A percentile compares a stretch with the other conserved stretches of the same genome.
These are phyloP conservation scores for Ondatra zibethicus DNA, from an alignment of 2,113 vertebrate species.

Conservation along the genomic window DNA sequence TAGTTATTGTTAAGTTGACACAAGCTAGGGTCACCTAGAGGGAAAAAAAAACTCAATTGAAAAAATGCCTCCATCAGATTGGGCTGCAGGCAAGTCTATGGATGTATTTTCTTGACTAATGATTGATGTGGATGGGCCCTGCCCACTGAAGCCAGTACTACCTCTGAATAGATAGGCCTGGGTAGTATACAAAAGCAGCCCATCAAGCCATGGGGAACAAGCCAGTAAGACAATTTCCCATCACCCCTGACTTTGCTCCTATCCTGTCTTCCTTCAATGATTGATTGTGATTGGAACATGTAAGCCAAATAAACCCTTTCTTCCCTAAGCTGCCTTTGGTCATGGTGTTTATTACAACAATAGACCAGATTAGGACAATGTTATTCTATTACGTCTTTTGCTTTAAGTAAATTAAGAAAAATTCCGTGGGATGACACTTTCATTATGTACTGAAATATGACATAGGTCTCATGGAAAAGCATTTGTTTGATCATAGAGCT, in stretches of 20 bases:
- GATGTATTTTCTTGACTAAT: background rate
- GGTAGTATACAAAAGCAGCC: background rate
- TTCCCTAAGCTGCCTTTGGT: background rate
- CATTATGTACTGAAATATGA: background rate
- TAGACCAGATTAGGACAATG: background rate
- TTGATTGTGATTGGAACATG: background rate
- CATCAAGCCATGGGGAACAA: background rate
- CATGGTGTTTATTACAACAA: background rate
- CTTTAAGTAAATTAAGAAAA: background rate
- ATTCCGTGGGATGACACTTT: slow-evolving; percentile 1
- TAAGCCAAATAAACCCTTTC: background rate
- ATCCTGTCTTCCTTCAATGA: background rate
- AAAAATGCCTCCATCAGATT: background rate
- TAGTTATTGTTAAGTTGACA: background rate
- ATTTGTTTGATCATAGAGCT: background rate
- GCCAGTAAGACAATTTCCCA: background rate
- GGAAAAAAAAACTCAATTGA: background rate
- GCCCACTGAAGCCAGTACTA: background rate
- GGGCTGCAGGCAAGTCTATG: background rate
- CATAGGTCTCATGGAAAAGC: background rate
- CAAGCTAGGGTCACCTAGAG: background rate
- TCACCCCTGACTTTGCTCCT: background rate
- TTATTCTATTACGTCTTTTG: background rate
- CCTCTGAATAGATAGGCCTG: background rate
- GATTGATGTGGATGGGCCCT: background rate